Percentiles rank a stretch among this genome's conserved stretches.
Conservation (phyloP, 2,797 vertebrate species). For the Malacoraja senta region DNA sequence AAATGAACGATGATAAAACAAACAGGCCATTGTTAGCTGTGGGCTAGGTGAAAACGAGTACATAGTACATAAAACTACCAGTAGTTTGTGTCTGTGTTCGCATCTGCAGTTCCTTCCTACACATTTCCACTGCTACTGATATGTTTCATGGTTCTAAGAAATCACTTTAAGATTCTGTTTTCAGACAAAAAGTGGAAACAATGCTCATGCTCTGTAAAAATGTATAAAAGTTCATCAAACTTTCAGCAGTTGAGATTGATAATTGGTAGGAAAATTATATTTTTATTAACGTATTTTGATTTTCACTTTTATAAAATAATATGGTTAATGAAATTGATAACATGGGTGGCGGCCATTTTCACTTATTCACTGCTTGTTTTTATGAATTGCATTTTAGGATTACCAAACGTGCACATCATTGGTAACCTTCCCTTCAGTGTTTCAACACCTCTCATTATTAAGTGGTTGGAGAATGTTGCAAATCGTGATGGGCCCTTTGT, state of each 20-base stretch:
- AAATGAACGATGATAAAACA: too few relatives aligned
- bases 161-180: neutral
- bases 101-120: too few relatives aligned
- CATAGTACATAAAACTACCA: too few relatives aligned
- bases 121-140: neutral
- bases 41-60: too few relatives aligned
- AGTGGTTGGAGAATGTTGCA: constrained; percentile 78
- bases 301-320: neutral
- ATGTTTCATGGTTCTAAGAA: neutral
- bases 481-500: constrained; percentile 72
- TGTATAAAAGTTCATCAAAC: neutral
- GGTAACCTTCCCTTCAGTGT: constrained; percentile 93
- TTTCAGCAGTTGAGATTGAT: neutral
- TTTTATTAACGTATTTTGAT: neutral
- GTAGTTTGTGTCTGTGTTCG: too few relatives aligned
- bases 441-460: constrained; percentile 84
- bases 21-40: too few relatives aligned
- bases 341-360: neutral
- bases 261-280: neutral
- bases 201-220: neutral
- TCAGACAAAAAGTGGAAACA: neutral
- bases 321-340: neutral
- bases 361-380: neutral
- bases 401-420: constrained; percentile 84
- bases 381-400: constrained; percentile 58